Evolutionary conservation across 2,888 invertebrate genomes (phyloP).

Genomic region (Spatulosminthurus flaviceps): DNA sequence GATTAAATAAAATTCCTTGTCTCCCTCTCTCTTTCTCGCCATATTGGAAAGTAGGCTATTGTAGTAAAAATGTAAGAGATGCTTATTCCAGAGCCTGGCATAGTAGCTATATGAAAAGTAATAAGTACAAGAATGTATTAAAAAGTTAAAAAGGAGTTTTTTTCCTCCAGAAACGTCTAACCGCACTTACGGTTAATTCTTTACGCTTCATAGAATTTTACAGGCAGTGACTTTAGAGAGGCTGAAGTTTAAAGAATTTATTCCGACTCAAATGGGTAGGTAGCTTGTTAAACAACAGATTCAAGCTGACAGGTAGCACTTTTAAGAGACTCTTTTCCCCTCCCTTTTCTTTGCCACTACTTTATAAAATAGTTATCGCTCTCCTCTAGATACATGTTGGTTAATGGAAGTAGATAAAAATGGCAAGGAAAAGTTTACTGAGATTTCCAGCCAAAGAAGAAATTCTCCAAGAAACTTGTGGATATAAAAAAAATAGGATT

Average conservation of each 20-base stretch:
- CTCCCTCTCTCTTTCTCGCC: too few species aligned
- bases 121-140: neutral
- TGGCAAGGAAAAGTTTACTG: too few species aligned
- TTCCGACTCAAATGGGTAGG: neutral
- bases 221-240: neutral
- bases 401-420: too few species aligned
- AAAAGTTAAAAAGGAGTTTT: neutral
- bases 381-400: too few species aligned
- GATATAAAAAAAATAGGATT: neutral
- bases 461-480: neutral
- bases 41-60: too few species aligned
- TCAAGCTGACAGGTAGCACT: constrained; percentile 1
- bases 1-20: too few species aligned
- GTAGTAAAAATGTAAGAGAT: too few species aligned
- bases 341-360: neutral
- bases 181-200: constrained; percentile 29
- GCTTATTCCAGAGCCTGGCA: too few species aligned
- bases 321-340: neutral
- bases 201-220: constrained; percentile 29
- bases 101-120: neutral
- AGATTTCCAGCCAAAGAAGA: too few species aligned
- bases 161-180: constrained; percentile 1
- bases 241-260: constrained; percentile 8
- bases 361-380: neutral
- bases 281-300: constrained; percentile 10